These are phyloP conservation scores for Rhopalosiphum padi DNA, from an alignment of 1,140 invertebrate species.

Conservation along the genomic window DNA sequence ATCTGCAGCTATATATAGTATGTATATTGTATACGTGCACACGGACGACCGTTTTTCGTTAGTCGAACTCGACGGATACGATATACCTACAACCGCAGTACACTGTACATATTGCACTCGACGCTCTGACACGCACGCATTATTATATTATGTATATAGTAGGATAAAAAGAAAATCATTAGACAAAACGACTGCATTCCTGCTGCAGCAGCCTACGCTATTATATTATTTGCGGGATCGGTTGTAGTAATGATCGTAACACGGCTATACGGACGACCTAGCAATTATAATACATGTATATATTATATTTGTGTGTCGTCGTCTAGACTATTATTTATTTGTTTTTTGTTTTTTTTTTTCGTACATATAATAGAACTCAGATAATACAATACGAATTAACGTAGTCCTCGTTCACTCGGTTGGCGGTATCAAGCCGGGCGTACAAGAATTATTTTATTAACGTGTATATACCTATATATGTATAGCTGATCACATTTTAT, in stretches of 20 bases:
- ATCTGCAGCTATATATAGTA: background rate
- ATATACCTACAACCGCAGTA: background rate
- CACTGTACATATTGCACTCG: background rate
- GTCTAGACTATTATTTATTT: slow-evolving; percentile 20
- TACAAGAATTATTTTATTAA: background rate
- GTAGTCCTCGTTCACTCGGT: background rate
- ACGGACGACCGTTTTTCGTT: slow-evolving; percentile 5
- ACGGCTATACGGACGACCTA: background rate
- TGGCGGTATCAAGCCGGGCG: background rate
- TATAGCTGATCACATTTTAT: background rate
- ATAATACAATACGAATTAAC: slow-evolving; percentile 11
- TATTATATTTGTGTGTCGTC: background rate
- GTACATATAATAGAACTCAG: background rate
- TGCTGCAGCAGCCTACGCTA: background rate
- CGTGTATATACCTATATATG: background rate
- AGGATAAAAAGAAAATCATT: background rate
- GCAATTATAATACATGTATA: background rate
- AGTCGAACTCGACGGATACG: background rate
- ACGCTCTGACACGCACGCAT: background rate
- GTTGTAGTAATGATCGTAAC: background rate
- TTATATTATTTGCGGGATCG: background rate
- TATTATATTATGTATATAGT: background rate
- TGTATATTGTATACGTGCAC: too few species aligned
- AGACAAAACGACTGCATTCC: slow-evolving; percentile 13
- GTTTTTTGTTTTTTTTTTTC: slow-evolving; percentile 5